These are phyloP conservation scores for Drosophila acutilabella DNA, from an alignment of 2,888 invertebrate species.

Conservation along the genomic window DNA sequence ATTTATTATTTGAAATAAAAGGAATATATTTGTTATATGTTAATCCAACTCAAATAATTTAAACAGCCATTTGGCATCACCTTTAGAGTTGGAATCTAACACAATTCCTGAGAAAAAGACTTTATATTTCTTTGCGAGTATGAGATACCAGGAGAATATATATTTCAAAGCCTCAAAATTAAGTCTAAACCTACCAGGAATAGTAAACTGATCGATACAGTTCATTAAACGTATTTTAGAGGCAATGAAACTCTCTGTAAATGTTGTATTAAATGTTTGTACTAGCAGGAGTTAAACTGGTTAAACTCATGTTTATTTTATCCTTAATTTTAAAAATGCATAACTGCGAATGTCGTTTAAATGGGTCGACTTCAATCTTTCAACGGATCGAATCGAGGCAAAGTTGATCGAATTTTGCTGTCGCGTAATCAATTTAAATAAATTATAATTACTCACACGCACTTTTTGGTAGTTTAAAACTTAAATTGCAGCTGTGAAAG, in stretches of 20 bases:
- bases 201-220: no score
- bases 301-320: slow-evolving; percentile 9
- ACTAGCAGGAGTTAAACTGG: slow-evolving; percentile 32
- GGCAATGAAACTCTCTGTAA: neutral
- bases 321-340: slow-evolving; percentile 51
- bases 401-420: slow-evolving; percentile 48
- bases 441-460: slow-evolving; percentile 75
- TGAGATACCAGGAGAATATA: no score
- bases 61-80: no score
- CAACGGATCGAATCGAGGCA: slow-evolving; percentile 43
- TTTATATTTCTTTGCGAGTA: no score
- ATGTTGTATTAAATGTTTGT: slow-evolving; percentile 1
- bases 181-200: no score
- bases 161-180: no score
- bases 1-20: no score
- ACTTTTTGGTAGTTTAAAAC: neutral
- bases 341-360: slow-evolving; percentile 61
- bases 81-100: no score
- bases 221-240: neutral
- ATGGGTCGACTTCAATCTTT: slow-evolving; percentile 61
- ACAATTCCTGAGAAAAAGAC: no score
- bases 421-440: slow-evolving; percentile 74
- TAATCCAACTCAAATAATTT: no score
- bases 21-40: no score
- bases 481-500: slow-evolving; percentile 14